Base-by-base conservation (phyloP, 2,888 invertebrate genomes). In the Lobophora halterata region DNA sequence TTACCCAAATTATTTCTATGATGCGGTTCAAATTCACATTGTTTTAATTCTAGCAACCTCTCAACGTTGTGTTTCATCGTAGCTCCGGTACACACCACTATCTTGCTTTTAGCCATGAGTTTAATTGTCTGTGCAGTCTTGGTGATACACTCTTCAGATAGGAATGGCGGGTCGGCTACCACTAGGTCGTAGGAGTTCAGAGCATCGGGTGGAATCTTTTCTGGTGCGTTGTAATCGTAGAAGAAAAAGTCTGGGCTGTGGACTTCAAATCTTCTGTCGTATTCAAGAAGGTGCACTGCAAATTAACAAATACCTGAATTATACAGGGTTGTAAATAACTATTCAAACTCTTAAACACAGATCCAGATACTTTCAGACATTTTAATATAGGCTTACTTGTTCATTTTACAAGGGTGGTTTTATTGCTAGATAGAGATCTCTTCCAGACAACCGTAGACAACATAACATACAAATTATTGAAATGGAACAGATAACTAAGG, bases 151-250 rank as follows among this genome's bases (percentile, higher is more conserved):
- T 98, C 98, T 55, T 96, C 93, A 0, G 97, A 94, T 1, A 99
- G 87, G 78, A 98, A 98, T 0, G 99, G 99, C 1, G 99, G 98
- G 82, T 99, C 98, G 0, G 94, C 96, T 33, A 99, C 88, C 1
- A 98, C 93, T 11, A 98, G 69, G 75, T 97, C 95, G 71, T 93
- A 97, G 25, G 82, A 70, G 10, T 81, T 79, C 1, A 82, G 57
- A 6, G 91, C 78, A 5, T 93, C 90, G 16, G 85, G 68, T 0
- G 93, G 91, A 6, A 95, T 62, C 27, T 91, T 89, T 5, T 93
- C 88, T 1, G 96, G 96, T 5, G 82, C 73, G 58, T 95, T 96
- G 72, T 97, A 98, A 77, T 99, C 97, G 65, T 97, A 99, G 49
- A 91, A 91, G 20, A 94, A 85, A 75, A 94, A 98, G 68, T 97